These are phyloP conservation scores for Eulemur rubriventer DNA, from an alignment of 2,797 vertebrate genomes.

Conservation along the genomic window DNA sequence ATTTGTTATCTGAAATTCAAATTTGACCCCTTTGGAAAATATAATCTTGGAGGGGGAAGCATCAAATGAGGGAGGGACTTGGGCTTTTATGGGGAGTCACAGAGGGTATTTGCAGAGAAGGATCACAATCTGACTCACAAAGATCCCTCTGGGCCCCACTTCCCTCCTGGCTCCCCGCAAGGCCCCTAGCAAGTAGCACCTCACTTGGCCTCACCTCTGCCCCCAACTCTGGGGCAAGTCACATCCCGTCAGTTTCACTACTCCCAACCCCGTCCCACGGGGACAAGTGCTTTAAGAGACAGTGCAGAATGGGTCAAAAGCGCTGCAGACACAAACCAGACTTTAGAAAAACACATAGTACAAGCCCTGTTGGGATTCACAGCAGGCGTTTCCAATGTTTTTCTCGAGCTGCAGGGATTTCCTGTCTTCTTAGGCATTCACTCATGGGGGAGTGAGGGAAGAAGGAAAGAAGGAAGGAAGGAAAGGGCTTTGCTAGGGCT, in stretches of 20 bases:
- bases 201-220: too few relatives aligned
- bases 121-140: not conserved
- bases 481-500: not conserved
- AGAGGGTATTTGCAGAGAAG: not conserved
- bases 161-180: not conserved
- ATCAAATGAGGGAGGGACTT: not conserved
- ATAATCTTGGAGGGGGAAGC: not conserved
- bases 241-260: slow-evolving; percentile 28
- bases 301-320: slow-evolving; percentile 33
- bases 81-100: not conserved
- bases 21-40: not conserved
- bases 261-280: not conserved
- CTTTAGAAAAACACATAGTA: slow-evolving; percentile 59
- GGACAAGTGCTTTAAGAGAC: not conserved
- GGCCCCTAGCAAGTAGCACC: not conserved
- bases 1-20: not conserved
- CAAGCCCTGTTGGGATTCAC: slow-evolving; percentile 65
- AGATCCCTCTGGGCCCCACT: too few relatives aligned
- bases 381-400: slow-evolving; percentile 71
- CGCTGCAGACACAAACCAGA: slow-evolving; percentile 26
- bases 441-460: not conserved
- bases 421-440: slow-evolving; percentile 80
- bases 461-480: not conserved
- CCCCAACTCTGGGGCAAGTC: not conserved
- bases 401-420: slow-evolving; percentile 80